Percentiles rank a stretch among this genome's conserved stretches.
These are phyloP conservation scores for Papilio helenus DNA, from an alignment of 1,140 invertebrate species.

Conservation along the genomic window DNA sequence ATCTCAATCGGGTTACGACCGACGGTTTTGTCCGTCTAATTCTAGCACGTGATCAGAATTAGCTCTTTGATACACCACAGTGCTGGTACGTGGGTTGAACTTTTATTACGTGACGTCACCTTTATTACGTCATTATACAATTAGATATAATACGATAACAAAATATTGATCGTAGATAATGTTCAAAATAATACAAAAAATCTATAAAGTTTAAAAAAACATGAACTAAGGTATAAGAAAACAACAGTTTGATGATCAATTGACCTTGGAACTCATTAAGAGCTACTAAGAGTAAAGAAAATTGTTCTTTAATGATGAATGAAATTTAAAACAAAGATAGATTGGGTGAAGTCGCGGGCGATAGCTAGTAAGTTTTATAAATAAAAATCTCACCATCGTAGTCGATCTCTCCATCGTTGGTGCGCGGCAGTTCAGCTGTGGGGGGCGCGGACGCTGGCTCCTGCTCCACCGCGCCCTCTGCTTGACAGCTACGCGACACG, in stretches of 20 bases:
- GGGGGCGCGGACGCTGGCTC: conserved; percentile 58
- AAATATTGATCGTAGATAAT: background rate
- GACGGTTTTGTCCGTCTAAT: conserved; percentile 34
- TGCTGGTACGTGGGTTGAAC: background rate
- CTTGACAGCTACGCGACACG: conserved; percentile 63
- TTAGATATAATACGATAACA: background rate
- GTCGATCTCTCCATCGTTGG: conserved; percentile 86
- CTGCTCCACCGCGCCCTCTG: conserved; percentile 64
- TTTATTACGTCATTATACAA: background rate
- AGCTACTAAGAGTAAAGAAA: too few species aligned
- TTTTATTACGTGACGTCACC: conserved; percentile 11
- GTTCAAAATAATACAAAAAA: too few species aligned
- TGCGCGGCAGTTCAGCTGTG: conserved; percentile 81
- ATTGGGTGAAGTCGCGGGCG: too few species aligned
- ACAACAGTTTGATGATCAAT: too few species aligned
- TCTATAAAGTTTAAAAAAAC: too few species aligned
- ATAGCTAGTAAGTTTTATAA: too few species aligned
- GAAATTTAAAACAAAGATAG: too few species aligned
- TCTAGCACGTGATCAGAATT: conserved; percentile 24
- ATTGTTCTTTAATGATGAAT: too few species aligned
- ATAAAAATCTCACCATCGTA: conserved; percentile 84
- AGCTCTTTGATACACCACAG: conserved; percentile 15
- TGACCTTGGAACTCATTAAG: too few species aligned
- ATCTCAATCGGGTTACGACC: conserved; percentile 13
- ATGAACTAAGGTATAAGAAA: background rate